These are phyloP conservation scores for Phenganax subtilis DNA, from an alignment of 92 coral and sea anemone genomes.

Conservation along the genomic window DNA sequence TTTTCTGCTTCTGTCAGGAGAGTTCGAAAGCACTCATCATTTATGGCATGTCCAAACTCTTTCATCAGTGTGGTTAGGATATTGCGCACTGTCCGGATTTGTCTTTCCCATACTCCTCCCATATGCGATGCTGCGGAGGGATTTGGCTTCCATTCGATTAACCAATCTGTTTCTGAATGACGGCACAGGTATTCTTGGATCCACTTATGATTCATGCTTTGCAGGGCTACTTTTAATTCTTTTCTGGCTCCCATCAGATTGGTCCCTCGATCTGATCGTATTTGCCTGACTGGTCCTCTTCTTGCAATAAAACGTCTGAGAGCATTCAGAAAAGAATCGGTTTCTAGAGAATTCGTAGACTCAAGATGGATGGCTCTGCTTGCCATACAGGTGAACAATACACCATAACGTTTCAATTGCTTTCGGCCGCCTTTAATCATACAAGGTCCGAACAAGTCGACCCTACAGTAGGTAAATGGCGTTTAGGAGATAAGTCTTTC, in stretches of 20 bases:
- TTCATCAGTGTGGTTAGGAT: too few relatives aligned
- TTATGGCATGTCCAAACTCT: too few relatives aligned
- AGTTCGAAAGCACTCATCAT: too few relatives aligned
- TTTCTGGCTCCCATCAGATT: constrained; percentile 48
- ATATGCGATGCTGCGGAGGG: constrained; percentile 50
- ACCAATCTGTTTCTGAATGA: constrained; percentile 40
- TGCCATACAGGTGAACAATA: constrained; percentile 51
- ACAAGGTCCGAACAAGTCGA: constrained; percentile 62
- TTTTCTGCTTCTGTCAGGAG: neutral
- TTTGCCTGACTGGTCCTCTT: constrained; percentile 55
- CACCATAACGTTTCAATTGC: constrained; percentile 51
- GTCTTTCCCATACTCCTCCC: constrained; percentile 53
- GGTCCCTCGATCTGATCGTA: constrained; percentile 52
- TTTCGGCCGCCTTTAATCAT: constrained; percentile 43
- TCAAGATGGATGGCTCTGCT: constrained; percentile 56
- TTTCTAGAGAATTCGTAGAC: constrained; percentile 28
- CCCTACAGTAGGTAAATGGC: constrained; percentile 56
- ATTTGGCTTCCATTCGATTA: constrained; percentile 40
- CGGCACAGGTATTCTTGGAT: constrained; percentile 38
- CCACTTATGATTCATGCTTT: constrained; percentile 50
- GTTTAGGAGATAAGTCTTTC: constrained; percentile 49
- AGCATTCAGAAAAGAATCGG: constrained; percentile 53
- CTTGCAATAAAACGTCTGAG: constrained; percentile 55
- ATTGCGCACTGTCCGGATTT: constrained; percentile 24
- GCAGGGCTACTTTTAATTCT: constrained; percentile 43